These are phyloP conservation scores for Cantharis rustica DNA, from an alignment of 2,888 invertebrate species.

Conservation along the genomic window DNA sequence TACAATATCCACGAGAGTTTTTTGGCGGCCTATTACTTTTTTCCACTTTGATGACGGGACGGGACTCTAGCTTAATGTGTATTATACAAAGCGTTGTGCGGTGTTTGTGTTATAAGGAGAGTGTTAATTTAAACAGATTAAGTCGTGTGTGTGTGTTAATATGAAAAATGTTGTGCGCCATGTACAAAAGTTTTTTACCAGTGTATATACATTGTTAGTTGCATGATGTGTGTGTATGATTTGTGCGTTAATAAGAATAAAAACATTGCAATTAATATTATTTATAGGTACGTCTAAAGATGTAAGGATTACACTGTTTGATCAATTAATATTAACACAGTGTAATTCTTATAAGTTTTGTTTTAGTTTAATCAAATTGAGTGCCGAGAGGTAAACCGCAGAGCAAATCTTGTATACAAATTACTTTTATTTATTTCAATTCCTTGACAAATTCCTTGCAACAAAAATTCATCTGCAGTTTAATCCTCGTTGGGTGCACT, in stretches of 20 bases:
- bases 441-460: too few species aligned
- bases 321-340: not conserved
- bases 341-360: not conserved
- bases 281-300: too few species aligned
- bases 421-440: too few species aligned
- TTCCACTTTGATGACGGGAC: slow-evolving; percentile 66
- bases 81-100: slow-evolving; percentile 49
- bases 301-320: not conserved
- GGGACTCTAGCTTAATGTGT: slow-evolving; percentile 41
- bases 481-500: not conserved
- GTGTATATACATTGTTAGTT: slow-evolving; percentile 9
- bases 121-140: not conserved
- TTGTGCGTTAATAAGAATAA: slow-evolving; percentile 1
- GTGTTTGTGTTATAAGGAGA: slow-evolving; percentile 25
- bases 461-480: too few species aligned
- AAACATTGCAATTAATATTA: slow-evolving; percentile 9
- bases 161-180: slow-evolving; percentile 23
- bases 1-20: slow-evolving; percentile 70
- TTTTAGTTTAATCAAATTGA: not conserved
- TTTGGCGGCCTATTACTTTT: slow-evolving; percentile 66
- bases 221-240: slow-evolving; percentile 23
- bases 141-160: slow-evolving; percentile 27
- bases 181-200: not conserved
- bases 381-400: not conserved
- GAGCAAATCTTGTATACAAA: too few species aligned